These are phyloP conservation scores for Dicycla oo DNA, from an alignment of 2,888 invertebrate species.

Conservation along the genomic window DNA sequence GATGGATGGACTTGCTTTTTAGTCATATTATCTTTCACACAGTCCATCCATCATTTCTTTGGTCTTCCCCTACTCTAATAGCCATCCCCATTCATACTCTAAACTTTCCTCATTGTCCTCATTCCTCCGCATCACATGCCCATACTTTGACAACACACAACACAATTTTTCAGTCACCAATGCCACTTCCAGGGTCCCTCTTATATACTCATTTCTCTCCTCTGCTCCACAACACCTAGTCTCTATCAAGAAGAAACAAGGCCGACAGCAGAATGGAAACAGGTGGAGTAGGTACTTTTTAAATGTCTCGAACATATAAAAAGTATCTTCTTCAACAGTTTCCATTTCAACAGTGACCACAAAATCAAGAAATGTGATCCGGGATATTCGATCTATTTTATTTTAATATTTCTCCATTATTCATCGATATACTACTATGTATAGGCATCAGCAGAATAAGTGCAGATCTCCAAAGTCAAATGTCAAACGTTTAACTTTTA, in stretches of 20 bases:
- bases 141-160: not conserved
- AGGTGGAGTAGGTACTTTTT: not conserved
- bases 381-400: not conserved
- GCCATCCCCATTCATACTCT: not conserved
- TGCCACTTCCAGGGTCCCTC: not conserved
- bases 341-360: not conserved
- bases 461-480: too few species aligned
- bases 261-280: not conserved
- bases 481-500: too few species aligned
- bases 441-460: too few species aligned
- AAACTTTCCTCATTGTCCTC: not conserved
- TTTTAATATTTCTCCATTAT: too few species aligned
- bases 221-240: not conserved
- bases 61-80: not conserved
- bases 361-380: not conserved
- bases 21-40: not conserved
- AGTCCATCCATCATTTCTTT: too few species aligned
- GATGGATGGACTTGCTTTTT: too few species aligned
- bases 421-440: too few species aligned
- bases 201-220: not conserved
- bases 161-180: not conserved
- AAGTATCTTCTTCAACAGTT: not conserved
- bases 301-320: not conserved
- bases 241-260: not conserved
- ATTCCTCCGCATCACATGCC: not conserved